These are phyloP conservation scores for Microcaecilia unicolor DNA, from an alignment of 2,797 vertebrate species.

Conservation along the genomic window DNA sequence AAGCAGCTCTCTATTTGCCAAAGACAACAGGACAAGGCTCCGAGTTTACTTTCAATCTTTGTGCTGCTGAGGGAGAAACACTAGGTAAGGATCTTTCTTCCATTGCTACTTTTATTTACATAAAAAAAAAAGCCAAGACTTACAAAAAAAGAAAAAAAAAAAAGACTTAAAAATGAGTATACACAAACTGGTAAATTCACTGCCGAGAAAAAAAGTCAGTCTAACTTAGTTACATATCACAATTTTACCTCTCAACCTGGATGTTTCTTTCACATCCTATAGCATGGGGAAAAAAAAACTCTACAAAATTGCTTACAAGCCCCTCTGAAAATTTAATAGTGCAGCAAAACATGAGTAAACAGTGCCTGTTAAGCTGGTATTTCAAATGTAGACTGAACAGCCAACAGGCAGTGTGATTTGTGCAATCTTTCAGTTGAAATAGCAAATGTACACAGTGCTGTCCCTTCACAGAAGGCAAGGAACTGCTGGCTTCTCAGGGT, in stretches of 20 bases:
- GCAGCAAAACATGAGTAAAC: slow-evolving; percentile 65
- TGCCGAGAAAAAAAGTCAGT: slow-evolving; percentile 40
- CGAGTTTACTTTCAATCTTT: no score
- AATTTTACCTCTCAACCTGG: slow-evolving; percentile 12
- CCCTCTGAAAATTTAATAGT: slow-evolving; percentile 58
- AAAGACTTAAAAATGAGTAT: slow-evolving; percentile 4
- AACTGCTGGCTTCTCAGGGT: slow-evolving; percentile 59
- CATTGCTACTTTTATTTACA: slow-evolving; percentile 63
- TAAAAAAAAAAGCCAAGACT: slow-evolving; percentile 40
- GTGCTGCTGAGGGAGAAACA: no score
- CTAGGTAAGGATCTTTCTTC: no score
- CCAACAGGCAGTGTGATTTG: slow-evolving; percentile 55
- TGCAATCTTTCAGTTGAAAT: slow-evolving; percentile 56
- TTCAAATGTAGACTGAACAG: slow-evolving; percentile 60
- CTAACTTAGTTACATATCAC: not conserved
- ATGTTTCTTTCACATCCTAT: slow-evolving; percentile 27
- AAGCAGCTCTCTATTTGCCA: no score
- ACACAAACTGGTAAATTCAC: slow-evolving; percentile 41
- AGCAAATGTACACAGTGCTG: slow-evolving; percentile 50
- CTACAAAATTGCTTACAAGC: slow-evolving; percentile 60
- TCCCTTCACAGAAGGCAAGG: slow-evolving; percentile 61
- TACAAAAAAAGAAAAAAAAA: slow-evolving; percentile 22
- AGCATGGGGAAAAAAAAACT: slow-evolving; percentile 45
- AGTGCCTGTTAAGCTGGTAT: slow-evolving; percentile 52
- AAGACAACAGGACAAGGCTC: no score